Conservation (phyloP, 2,797 vertebrate species). For the Onychomys leucogaster region DNA sequence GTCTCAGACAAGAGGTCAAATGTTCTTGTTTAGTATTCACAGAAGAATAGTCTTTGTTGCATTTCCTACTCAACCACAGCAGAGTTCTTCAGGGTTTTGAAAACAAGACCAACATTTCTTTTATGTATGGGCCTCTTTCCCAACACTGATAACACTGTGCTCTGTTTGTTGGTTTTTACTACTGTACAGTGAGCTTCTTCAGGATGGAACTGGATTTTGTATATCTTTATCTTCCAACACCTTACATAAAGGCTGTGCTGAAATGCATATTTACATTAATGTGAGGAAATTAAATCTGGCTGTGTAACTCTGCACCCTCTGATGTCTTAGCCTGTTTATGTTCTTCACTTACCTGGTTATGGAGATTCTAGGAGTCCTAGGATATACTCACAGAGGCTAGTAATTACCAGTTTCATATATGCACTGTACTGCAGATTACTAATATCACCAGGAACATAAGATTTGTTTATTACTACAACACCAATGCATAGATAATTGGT, state of each 20-base stretch:
- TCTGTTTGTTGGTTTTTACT: conserved; percentile 49
- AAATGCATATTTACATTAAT: conserved; percentile 28
- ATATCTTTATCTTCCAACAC: conserved; percentile 4
- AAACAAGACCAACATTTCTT: conserved; percentile 71
- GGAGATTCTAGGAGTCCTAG: neutral
- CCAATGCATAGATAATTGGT: neutral
- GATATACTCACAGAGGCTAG: neutral
- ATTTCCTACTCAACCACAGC: conserved; percentile 39
- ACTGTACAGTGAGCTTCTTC: neutral
- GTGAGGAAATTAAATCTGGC: conserved; percentile 45
- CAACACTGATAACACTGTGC: conserved; percentile 4
- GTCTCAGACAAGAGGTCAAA: conserved; percentile 51
- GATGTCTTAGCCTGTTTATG: neutral
- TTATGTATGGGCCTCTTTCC: neutral
- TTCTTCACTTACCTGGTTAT: neutral
- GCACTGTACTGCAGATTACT: neutral
- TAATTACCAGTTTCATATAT: neutral
- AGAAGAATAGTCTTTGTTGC: conserved; percentile 53
- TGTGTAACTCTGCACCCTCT: neutral
- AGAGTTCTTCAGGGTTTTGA: conserved; percentile 50
- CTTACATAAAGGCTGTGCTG: neutral
- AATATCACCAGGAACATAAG: neutral
- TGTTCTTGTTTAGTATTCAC: conserved; percentile 72
- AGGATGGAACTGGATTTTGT: neutral
- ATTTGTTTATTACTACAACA: neutral